Base-by-base conservation (phyloP, 2,113 vertebrate species). In the Sciurus niger region DNA sequence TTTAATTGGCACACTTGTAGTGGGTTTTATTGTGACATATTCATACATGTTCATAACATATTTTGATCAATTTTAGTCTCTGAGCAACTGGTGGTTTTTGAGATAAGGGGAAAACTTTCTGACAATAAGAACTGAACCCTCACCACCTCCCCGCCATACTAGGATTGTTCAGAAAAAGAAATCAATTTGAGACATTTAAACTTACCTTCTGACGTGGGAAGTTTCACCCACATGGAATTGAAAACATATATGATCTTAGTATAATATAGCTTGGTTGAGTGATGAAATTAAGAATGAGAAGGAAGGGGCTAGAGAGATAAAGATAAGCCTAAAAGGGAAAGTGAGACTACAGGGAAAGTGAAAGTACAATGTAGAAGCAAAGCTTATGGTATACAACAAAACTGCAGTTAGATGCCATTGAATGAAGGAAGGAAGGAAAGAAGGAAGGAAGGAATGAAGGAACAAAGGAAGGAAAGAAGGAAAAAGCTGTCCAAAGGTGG, bases 201-300 rank as follows among this genome's bases (percentile, higher is more conserved):
- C 43, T 68, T 74, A 89, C 8, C 53, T 84, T 70, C 74, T 25
- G 9, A 68, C 60, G 4, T 67, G 4, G 20, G 7, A 51, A 65
- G 16, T 11, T 88, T 65, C 78, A 78, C 7, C 13, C 30, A 2
- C 73, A 58, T 70, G 30, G 3, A 70, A 53, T 37, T 30, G 34
- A 86, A 95, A 40, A 28, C 25, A 63, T 90, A 63, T 82, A 53
- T 43, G 73, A 82, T 82, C 72, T 86, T n/a, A 37, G 22, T 16
- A 22, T 9, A 74, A 48, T 20, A 12, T 9, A 76, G 73, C 22
- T 55, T 51, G 25, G 40, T 53, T 70, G 53, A 80, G 48, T 82
- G 55, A 90, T 32, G 48, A 86, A 80, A 76, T 90, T 84, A 74
- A 68, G n/a, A 90, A 67, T 84, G 83, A 37, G n/a, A 83, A 76